phyloP scores from a whole-genome alignment of 2,888 invertebrate genomes.

The Tridacna crocea region DNA sequence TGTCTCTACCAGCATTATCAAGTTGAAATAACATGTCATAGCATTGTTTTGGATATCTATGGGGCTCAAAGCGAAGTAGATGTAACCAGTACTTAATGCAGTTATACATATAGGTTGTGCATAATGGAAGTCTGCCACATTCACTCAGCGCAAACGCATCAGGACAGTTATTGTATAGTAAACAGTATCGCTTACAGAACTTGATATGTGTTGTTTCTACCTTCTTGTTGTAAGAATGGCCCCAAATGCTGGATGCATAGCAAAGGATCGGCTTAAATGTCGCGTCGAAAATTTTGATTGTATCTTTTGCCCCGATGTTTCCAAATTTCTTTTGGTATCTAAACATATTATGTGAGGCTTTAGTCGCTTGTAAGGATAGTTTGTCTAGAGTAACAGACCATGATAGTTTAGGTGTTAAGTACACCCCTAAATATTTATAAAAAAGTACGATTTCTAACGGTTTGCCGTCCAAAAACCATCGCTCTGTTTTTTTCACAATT shows the following conservation, averaged over 20 bases:
- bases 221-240: background rate
- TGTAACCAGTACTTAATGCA: conserved; percentile 38
- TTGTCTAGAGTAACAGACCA: conserved; percentile 18
- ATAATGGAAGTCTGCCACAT: background rate
- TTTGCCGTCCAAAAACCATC: conserved; percentile 16
- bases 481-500: background rate
- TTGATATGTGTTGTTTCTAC: background rate
- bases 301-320: too few relatives aligned
- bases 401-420: conserved; percentile 25
- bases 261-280: conserved; percentile 22
- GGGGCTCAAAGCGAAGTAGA: conserved; percentile 7
- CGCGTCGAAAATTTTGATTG: background rate
- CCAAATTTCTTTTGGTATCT: conserved; percentile 14
- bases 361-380: conserved; percentile 22
- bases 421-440: conserved; percentile 23
- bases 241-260: conserved; percentile 34
- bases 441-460: conserved; percentile 11
- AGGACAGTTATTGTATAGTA: too few relatives aligned
- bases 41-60: conserved; percentile 37
- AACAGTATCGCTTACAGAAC: too few relatives aligned
- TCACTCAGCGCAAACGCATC: background rate
- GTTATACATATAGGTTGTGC: conserved; percentile 6
- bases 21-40: conserved; percentile 25
- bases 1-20: conserved; percentile 24
- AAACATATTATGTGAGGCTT: conserved; percentile 20